Percentiles rank a stretch among this genome's conserved stretches.
Conservation (phyloP, 2,888 invertebrate genomes). For the Drosophila demipolita region DNA sequence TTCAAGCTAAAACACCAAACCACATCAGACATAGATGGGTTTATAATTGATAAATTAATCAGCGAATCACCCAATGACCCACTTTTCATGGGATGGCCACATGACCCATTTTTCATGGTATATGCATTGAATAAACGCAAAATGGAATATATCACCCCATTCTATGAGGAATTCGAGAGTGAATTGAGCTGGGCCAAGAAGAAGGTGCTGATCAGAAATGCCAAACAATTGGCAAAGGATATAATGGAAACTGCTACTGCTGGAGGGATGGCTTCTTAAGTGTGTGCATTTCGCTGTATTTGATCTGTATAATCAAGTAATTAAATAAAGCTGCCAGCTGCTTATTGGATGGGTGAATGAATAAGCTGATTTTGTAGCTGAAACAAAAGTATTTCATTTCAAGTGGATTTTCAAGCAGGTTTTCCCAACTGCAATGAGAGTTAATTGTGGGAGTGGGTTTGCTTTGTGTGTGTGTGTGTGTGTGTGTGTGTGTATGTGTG, state of each 20-base stretch:
- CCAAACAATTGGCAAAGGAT: background rate
- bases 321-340: too few relatives aligned
- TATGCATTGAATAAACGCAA: too few relatives aligned
- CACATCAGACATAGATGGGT: background rate
- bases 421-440: background rate
- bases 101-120: too few relatives aligned
- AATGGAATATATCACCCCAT: too few relatives aligned
- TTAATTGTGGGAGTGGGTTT: background rate
- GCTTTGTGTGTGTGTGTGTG: background rate
- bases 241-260: fast-evolving
- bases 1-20: background rate
- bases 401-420: background rate
- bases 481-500: background rate
- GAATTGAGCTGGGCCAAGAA: background rate
- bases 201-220: background rate
- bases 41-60: background rate
- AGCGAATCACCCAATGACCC: background rate
- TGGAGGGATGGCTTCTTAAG: too few relatives aligned
- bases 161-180: too few relatives aligned
- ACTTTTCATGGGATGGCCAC: too few relatives aligned
- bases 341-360: background rate
- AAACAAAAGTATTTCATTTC: background rate
- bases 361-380: background rate
- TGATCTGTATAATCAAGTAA: too few relatives aligned
- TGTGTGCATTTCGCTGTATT: too few relatives aligned